Evolutionary conservation across 2,113 vertebrate genomes (phyloP).

Genomic region (Istiophorus platypterus): DNA sequence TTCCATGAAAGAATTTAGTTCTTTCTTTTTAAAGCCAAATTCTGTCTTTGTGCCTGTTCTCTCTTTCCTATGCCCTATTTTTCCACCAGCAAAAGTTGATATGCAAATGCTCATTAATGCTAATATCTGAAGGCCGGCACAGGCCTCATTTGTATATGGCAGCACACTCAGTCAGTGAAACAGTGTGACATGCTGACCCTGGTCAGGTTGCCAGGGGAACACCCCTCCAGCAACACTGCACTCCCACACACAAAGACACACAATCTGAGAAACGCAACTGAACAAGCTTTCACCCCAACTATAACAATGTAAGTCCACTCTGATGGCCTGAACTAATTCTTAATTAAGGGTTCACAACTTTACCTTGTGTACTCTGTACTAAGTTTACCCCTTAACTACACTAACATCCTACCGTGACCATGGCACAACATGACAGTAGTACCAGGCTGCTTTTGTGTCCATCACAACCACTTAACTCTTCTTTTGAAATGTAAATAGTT

Average conservation of each 20-base stretch:
- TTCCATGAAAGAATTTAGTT: neutral
- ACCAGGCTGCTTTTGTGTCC: conserved; percentile 64
- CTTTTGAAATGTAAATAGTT: conserved; percentile 75
- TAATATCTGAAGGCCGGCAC: conserved; percentile 71
- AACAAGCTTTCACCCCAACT: conserved; percentile 16
- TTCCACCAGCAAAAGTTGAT: conserved; percentile 64
- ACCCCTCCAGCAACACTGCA: neutral
- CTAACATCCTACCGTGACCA: conserved; percentile 17
- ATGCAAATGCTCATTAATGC: conserved; percentile 70
- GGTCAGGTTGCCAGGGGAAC: conserved; percentile 75
- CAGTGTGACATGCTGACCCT: conserved; percentile 71
- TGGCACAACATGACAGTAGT: conserved; percentile 30
- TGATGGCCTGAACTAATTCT: conserved; percentile 35
- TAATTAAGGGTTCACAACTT: conserved; percentile 41
- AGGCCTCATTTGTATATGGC: conserved; percentile 74
- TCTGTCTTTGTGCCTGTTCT: neutral
- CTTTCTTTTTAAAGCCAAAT: conserved; percentile 10
- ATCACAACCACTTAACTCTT: conserved; percentile 64
- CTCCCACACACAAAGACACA: conserved; percentile 32
- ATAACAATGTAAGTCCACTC: conserved; percentile 22
- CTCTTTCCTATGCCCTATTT: conserved; percentile 48
- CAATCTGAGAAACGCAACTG: neutral
- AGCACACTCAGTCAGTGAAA: conserved; percentile 64
- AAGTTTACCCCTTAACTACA: conserved; percentile 37
- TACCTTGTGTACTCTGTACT: conserved; percentile 25